A percentile compares a stretch with the other conserved stretches of the same genome.
phyloP scores from a whole-genome alignment of 2,888 invertebrate genomes.

The Ectemnius continuus region DNA sequence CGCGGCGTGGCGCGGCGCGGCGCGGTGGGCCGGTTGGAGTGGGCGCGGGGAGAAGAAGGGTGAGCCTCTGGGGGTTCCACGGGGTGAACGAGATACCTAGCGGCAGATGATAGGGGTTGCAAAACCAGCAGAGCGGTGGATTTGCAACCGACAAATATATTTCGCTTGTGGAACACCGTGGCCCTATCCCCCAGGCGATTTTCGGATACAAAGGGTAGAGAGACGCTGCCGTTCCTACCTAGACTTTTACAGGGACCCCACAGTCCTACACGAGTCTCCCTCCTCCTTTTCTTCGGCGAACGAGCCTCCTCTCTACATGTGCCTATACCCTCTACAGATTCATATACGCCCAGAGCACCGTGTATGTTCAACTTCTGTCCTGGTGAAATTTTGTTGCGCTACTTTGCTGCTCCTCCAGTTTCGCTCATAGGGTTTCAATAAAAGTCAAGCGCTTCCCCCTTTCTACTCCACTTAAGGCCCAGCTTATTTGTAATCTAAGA shows the following conservation, averaged over 20 bases:
- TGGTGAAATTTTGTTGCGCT: too few species aligned
- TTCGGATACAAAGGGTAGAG: slow-evolving; percentile 27
- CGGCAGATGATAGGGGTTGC: slow-evolving; percentile 47
- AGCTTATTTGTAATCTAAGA: too few species aligned
- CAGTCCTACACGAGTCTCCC: slow-evolving; percentile 4
- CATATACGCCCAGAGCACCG: too few species aligned
- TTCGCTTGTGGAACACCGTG: slow-evolving; percentile 30
- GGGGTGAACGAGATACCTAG: slow-evolving; percentile 49
- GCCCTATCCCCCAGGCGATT: slow-evolving; percentile 33
- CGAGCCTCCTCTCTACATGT: too few species aligned
- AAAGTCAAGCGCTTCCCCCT: too few species aligned
- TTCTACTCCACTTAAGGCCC: too few species aligned
- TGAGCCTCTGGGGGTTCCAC: slow-evolving; percentile 44
- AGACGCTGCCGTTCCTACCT: slow-evolving; percentile 7
- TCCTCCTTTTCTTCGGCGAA: too few species aligned
- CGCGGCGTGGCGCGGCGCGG: not conserved
- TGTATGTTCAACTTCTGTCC: too few species aligned
- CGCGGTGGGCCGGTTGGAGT: too few species aligned
- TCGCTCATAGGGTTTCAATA: too few species aligned
- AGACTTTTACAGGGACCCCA: slow-evolving; percentile 27
- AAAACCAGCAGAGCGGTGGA: slow-evolving; percentile 49
- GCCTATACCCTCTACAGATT: too few species aligned
- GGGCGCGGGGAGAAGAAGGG: slow-evolving; percentile 6
- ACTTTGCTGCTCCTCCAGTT: too few species aligned
- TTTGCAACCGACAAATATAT: slow-evolving; percentile 56